Base-by-base conservation (phyloP, 2,797 vertebrate species). In the Prunella strophiata region DNA sequence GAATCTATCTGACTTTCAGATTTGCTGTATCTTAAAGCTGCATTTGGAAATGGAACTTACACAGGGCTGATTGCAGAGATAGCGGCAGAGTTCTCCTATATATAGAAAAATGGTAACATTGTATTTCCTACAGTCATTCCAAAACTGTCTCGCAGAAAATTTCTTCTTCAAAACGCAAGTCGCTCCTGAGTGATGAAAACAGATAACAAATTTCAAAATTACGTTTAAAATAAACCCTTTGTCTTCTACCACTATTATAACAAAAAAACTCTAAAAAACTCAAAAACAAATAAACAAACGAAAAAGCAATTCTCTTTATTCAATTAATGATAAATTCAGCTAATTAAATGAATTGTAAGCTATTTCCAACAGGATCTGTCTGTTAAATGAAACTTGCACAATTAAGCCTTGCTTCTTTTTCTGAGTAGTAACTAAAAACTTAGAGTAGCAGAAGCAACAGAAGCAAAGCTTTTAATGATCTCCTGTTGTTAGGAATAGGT, bases 91-190 rank as follows among this genome's bases (percentile, higher is more conserved):
- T 95, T 99, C 98, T 58, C 98, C 98, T 22, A 99, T 98, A 26
- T 99, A 99, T 94, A 99, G 98, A 96, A 99, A 98, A 51, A 98
- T 90, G 2, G 98, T 98, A 47, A 98, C 98, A 2, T 98, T 92
- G 23, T 99, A 91, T 85, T 98, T 98, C 65, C 96, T 98, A 84
- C 99, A 99, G 96, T 99, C 98, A 32, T 85, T 98, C 99, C 98
- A 99, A 96, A 99, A 99, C 47, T 98, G 98, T 23, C 98, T 98
- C 30, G 98, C 98, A 16, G 98, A 99, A 95, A 99, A 99, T 95
- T 99, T 99, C 96, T 98, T 99, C 97, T 98, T 99, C 70, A 99
- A 93, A 75, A 99, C 90, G 75, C 98, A 99, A 13, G 98, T 98
- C 10, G 98, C 98, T 65, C 98, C 99, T 99, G 54, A 5, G 6